Conservation (phyloP, 2,797 vertebrate species). For the Lepilemur septentrionalis region DNA sequence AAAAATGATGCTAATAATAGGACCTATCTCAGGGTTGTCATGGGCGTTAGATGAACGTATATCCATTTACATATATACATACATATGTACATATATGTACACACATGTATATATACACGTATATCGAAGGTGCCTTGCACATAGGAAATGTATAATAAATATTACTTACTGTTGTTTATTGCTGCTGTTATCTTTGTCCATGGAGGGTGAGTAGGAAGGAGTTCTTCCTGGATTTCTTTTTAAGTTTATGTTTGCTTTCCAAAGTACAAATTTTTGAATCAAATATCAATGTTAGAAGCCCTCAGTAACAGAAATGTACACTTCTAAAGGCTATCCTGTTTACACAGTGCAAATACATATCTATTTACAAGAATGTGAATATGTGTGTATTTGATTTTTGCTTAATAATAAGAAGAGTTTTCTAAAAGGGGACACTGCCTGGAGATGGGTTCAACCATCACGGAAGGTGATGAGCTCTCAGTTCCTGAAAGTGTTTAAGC, state of each 20-base stretch:
- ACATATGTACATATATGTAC: not conserved
- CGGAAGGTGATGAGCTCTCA: not conserved
- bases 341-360: not conserved
- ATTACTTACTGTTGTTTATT: not conserved
- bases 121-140: not conserved
- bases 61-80: not conserved
- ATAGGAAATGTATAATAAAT: not conserved
- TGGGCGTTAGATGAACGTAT: not conserved
- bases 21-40: not conserved
- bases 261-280: not conserved
- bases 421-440: not conserved
- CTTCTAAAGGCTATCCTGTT: not conserved
- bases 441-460: not conserved
- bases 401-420: constrained; percentile 5
- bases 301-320: not conserved
- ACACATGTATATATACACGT: no score
- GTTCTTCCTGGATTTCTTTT: not conserved
- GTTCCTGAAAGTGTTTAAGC: not conserved
- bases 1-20: not conserved
- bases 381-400: not conserved
- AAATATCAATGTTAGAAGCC: not conserved
- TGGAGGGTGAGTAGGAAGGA: not conserved
- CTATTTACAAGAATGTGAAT: not conserved
- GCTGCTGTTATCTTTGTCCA: constrained; percentile 2
- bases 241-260: not conserved